A percentile compares a stretch with the other conserved stretches of the same genome.
These are phyloP conservation scores for Drosophila nigricruria DNA, from an alignment of 2,888 invertebrate genomes.

Conservation along the genomic window DNA sequence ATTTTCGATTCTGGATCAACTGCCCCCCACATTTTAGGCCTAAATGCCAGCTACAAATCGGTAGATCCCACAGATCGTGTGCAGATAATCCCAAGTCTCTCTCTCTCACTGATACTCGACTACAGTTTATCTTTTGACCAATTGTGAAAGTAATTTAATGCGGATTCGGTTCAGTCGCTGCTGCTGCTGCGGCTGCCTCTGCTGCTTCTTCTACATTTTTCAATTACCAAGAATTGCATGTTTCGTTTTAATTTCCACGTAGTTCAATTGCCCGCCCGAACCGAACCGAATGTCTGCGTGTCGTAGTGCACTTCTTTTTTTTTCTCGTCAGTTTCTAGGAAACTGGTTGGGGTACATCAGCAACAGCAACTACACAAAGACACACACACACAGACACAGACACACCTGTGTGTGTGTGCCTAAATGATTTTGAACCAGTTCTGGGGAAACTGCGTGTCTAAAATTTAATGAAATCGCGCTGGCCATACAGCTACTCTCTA, in stretches of 20 bases:
- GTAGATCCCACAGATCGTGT: slow-evolving; percentile 61
- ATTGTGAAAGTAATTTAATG: slow-evolving; percentile 81
- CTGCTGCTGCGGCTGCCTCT: not conserved
- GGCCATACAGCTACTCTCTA: slow-evolving; percentile 24
- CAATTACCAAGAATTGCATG: slow-evolving; percentile 80
- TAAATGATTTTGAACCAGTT: slow-evolving; percentile 79
- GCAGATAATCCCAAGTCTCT: slow-evolving; percentile 49
- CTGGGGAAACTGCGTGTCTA: slow-evolving; percentile 79
- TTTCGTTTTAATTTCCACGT: slow-evolving; percentile 77
- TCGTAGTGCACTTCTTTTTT: slow-evolving; percentile 64
- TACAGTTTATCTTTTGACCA: slow-evolving; percentile 72
- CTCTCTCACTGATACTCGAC: not conserved
- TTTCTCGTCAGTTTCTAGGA: slow-evolving; percentile 48
- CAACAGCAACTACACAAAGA: not conserved
- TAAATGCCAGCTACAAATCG: slow-evolving; percentile 58
- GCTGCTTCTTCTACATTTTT: slow-evolving; percentile 52
- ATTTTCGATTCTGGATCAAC: slow-evolving; percentile 58
- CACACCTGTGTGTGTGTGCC: slow-evolving; percentile 42
- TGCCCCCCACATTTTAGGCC: slow-evolving; percentile 20
- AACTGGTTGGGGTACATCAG: slow-evolving; percentile 56
- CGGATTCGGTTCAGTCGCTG: slow-evolving; percentile 41
- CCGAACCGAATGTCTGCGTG: slow-evolving; percentile 46
- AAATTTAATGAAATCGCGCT: slow-evolving; percentile 78
- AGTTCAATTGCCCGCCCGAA: slow-evolving; percentile 50
- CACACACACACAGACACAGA: not conserved